Conservation (phyloP, 2,113 vertebrate genomes). For the Pluvialis apricaria region DNA sequence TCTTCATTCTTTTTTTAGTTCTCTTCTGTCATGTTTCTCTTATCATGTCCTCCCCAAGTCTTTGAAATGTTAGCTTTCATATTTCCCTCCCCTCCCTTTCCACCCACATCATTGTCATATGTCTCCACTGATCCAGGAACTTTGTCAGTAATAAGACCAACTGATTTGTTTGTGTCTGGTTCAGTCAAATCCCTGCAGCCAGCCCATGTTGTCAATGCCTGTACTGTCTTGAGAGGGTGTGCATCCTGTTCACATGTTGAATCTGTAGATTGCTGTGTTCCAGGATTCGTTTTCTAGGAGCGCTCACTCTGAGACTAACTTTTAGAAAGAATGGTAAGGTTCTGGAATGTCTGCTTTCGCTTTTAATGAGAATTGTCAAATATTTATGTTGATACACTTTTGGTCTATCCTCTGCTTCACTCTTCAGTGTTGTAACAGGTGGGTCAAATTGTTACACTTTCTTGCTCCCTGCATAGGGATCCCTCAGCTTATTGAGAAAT, state of each 20-base stretch:
- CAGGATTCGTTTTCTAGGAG: not conserved
- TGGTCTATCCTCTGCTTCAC: not conserved
- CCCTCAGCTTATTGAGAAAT: not conserved
- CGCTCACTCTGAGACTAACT: not conserved
- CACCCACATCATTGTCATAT: not conserved
- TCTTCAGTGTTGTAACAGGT: not conserved
- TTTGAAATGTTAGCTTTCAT: not conserved
- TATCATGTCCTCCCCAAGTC: not conserved
- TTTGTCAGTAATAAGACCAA: not conserved
- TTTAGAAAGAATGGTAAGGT: not conserved
- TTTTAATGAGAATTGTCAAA: not conserved
- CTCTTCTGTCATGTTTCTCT: not conserved
- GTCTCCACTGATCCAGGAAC: not conserved
- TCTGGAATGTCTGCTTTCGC: not conserved
- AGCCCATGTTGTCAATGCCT: not conserved
- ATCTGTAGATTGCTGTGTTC: not conserved
- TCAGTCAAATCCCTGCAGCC: not conserved
- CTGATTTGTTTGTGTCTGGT: not conserved
- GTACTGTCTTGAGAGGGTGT: not conserved
- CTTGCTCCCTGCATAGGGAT: not conserved
- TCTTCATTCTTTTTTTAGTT: not conserved
- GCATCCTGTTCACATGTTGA: not conserved
- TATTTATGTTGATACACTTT: not conserved
- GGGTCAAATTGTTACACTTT: not conserved
- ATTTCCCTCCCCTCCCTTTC: not conserved